Base-by-base conservation (phyloP, 2,888 invertebrate genomes). In the Heliconius charithonia region DNA sequence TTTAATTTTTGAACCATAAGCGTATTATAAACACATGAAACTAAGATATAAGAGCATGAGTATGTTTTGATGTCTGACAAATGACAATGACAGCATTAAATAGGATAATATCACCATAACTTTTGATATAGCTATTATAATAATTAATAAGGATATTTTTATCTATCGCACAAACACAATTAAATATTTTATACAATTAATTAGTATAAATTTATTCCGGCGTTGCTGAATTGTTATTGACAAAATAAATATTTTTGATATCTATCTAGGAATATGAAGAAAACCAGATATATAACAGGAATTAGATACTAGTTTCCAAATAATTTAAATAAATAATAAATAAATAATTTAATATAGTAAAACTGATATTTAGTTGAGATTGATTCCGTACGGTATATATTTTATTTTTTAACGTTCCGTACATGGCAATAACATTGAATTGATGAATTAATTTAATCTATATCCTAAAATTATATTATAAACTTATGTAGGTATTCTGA, bases 1-100 rank as follows among this genome's bases (percentile, higher is more conserved):
- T 63, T 29, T 27, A 27, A 4, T 63, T 63, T 16, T 25, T 63
- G 6, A 63, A 4, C 10, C 25, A 25, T 63, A 4, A 62, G 13
- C 25, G 1, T 16, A 3, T 37, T 63, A 73, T 62, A 63, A 41
- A 27, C n/a, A 45, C 27, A 25, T 4, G 22, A 13, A 16, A 13
- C 56, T 51, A 9, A 27, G 4, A 16, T 32, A 13, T 27, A 9
- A 27, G 13, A 59, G n/a, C 51, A 22, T 72, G 32, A 72, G 29
- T 16, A 37, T 72, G 59, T 72, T 72, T 72, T 59, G 72, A 59
- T 22, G n/a, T 37, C 27, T 72, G 59, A 56, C 27, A 51, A 51
- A 16, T 37, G 32, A 67, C 67, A 67, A 66, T 66, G 66, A 66
- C 66, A 66, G 32, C 19, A 29, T 22, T 22, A 19, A 65, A 16